Evolutionary conservation across 2,797 vertebrate species (phyloP).

Genomic region (Oceanodroma leucorhoa): DNA sequence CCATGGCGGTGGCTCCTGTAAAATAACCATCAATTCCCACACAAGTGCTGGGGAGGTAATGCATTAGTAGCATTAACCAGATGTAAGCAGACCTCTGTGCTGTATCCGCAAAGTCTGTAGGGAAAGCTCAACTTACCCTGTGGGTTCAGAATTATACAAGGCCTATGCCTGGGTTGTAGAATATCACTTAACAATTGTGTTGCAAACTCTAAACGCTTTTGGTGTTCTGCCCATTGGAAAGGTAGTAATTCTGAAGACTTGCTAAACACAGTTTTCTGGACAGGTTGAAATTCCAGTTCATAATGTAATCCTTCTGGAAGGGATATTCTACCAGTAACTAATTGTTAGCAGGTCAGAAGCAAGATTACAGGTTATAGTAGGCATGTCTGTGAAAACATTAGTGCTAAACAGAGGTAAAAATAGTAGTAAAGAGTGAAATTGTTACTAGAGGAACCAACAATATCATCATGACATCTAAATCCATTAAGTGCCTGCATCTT

Average conservation of each 20-base stretch:
- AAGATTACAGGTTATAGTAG: neutral
- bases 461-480: neutral
- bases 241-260: neutral
- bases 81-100: neutral
- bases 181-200: neutral
- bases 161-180: neutral
- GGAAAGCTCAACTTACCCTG: neutral
- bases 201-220: neutral
- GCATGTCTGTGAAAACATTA: neutral
- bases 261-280: neutral
- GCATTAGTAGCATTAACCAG: neutral
- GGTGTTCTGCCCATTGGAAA: neutral
- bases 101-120: neutral
- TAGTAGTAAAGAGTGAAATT: neutral
- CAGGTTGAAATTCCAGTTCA: neutral
- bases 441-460: neutral
- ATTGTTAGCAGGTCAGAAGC: neutral
- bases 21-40: constrained; percentile 94
- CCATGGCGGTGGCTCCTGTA: constrained; percentile 92
- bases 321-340: neutral
- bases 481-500: neutral
- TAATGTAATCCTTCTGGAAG: neutral
- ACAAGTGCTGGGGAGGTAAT: constrained; percentile 90
- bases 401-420: neutral
- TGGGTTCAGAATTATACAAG: neutral